Percentiles rank a stretch among this genome's conserved stretches.
phyloP scores from a whole-genome alignment of 1,140 invertebrate genomes.

The Drosophila gunungcola region DNA sequence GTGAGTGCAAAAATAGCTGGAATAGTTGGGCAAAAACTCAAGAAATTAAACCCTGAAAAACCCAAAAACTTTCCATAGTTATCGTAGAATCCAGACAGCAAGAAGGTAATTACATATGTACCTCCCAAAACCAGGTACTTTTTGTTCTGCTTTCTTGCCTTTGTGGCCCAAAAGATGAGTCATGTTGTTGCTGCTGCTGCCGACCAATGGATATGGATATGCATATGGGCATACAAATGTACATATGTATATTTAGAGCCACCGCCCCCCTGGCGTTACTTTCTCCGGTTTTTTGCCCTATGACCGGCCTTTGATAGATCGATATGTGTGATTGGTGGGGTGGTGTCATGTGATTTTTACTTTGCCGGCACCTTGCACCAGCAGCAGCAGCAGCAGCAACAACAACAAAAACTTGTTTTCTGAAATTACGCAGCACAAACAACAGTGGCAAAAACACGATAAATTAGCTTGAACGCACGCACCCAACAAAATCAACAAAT shows the following conservation, averaged over 20 bases:
- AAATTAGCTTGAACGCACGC: conserved; percentile 32
- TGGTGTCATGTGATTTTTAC: conserved; percentile 40
- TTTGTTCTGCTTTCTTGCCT: background rate
- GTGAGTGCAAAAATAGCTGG: conserved; percentile 19
- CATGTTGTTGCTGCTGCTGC: conserved; percentile 36
- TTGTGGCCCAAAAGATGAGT: conserved; percentile 24
- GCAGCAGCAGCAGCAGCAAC: conserved; percentile 11
- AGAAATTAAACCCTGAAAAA: background rate
- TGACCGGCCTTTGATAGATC: conserved; percentile 52
- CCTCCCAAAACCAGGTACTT: background rate
- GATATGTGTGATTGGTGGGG: conserved; percentile 39
- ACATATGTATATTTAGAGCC: conserved; percentile 60
- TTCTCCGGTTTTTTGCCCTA: conserved; percentile 1
- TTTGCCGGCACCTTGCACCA: conserved; percentile 19
- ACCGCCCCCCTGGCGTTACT: conserved; percentile 24
- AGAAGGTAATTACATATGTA: background rate
- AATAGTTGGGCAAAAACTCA: background rate
- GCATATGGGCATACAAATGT: background rate
- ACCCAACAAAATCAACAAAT: background rate
- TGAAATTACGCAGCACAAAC: conserved; percentile 35
- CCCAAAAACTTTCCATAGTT: background rate
- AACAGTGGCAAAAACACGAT: conserved; percentile 29
- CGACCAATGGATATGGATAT: conserved; percentile 25
- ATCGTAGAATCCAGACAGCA: background rate
- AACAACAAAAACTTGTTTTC: conserved; percentile 35